Evolutionary conservation across 2,797 vertebrate genomes (phyloP), one percentile per base, ranked within the genome.

Genomic region (Erethizon dorsatum): DNA sequence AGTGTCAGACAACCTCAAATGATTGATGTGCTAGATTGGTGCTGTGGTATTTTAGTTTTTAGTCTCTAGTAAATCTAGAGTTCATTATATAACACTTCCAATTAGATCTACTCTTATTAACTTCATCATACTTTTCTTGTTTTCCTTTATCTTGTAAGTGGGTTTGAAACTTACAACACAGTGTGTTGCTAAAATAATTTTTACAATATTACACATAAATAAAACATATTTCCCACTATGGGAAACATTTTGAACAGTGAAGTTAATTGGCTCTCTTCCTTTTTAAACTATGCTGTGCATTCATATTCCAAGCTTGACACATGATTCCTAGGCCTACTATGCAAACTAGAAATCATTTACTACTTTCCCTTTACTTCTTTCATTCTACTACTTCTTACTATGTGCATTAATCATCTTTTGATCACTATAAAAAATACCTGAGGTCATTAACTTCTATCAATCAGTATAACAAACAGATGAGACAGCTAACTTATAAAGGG

Each of bases 1-100:
- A 88, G 88, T 93, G 94, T 97, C 90, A 92, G 93, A 91, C 79
- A 92, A 85, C 90, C 93, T 92, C 90, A 88, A 57, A 89, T 93
- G 97, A 98, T 95, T 95, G 96, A 98, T 98, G 91, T 94, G 75
- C 75, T 95, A 93, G 87, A 86, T 85, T 96, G 85, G 82, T 71
- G 90, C 88, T 91, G 96, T 98, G 97, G 79, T 97, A 94, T 97
- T 97, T 97, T 97, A 95, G 91, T 91, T 54, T 85, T 94, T 96
- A 95, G 59, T 95, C 86, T 96, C 87, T 73, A 75, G 91, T 97
- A 97, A 97, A 95, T 96, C 95, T 93, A 41, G 52, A 96, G 82
- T 78, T 96, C 96, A 95, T 95, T 83, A 85, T 95, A 6, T 95
- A 96, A 95, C 84, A 97, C 97, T 97, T 93, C 90, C 97, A 97